Base-by-base conservation (phyloP, 2,113 vertebrate species). In the Cynoglossus semilaevis region DNA sequence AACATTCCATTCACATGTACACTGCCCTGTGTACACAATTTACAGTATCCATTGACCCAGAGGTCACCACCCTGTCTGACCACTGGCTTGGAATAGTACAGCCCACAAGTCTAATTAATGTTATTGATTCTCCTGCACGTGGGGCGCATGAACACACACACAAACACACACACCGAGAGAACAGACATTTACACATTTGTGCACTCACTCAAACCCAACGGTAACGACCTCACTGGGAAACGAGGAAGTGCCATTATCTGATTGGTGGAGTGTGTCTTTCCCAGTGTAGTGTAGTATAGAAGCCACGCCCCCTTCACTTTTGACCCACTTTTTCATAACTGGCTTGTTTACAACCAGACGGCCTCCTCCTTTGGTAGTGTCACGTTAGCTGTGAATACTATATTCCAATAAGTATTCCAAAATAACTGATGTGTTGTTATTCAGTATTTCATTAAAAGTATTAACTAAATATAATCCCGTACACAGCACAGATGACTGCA, bases 91-190 rank as follows among this genome's bases (percentile, higher is more conserved):
- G 22, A 54, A 15, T 34, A 43, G 57, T 18, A 51, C 66, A 45
- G 65, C 38, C 77, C 68, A 54, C 52, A 22, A 58, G 47, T 58
- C 57, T 59, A 45, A 66, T 72, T 63, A 58, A 47, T 35, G 18
- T 1, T 37, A 80, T 73, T 53, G 78, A 74, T 76, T 47, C 15
- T 1, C 15, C 1, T 15, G 15, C 12, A 76, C 60, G 38, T 67
- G 45, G 73, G 66, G 8, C 62, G 40, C 11, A 37, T 43, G 34
- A 52, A 48, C 34, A 58, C 56, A 42, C 44, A 19, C 63, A 15
- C 18, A 15, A 34, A 46, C 37, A 18, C 36, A 42, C 49, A 17
- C 50, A 15, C 53, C 52, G 18, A 49, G 50, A 56, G 51, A 22
- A 19, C 37, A 58, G 35, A 38, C 60, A 45, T 10, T 9, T 15